Evolutionary conservation across 2,888 invertebrate species (phyloP), one percentile per base, ranked within the genome.

Genomic region (Drosophila nr. perissopoda): DNA sequence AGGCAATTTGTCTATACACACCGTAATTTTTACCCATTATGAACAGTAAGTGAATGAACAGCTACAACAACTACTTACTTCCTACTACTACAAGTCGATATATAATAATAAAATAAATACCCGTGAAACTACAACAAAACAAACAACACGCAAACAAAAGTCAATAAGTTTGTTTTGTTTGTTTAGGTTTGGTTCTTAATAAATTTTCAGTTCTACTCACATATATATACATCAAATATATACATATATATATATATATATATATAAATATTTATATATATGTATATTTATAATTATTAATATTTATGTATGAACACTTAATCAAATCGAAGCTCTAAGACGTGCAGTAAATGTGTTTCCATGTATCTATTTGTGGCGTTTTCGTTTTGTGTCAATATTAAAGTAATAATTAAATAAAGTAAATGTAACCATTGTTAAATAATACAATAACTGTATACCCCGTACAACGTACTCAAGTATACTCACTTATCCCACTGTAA

Each of bases 261-360:
- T 69, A 61, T 72, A 68, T 56, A 53, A 29, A 52, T 40, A 61
- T 67, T 68, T 65, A 64, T 70, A 61, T 70, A 52, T 60, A 59
- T 42, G 45, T 62, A 51, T 63, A 58, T 53, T 60, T 66, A 36
- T 62, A 11, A 64, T 58, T 73, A 66, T 67, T 60, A 53, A 62
- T 72, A 72, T 68, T 66, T 76, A 61, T 78, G 63, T 69, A 54
- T 31, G 33, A 36, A 85, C 80, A 74, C 77, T 73, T 48, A 78
- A 70, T 75, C 69, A 73, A 90, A 92, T 92, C 92, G 92, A 92
- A 92, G 92, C 92, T 92, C 92, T 92, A 85, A 83, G 90, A 91
- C 91, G 89, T 91, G 87, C 91, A 91, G 91, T 92, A 89, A 91
- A 86, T 83, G 82, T 83, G 80, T 80, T 82, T 83, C 73, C 77